phyloP scores from a whole-genome alignment of 1,140 invertebrate species.

The Neodiprion virginianus region DNA sequence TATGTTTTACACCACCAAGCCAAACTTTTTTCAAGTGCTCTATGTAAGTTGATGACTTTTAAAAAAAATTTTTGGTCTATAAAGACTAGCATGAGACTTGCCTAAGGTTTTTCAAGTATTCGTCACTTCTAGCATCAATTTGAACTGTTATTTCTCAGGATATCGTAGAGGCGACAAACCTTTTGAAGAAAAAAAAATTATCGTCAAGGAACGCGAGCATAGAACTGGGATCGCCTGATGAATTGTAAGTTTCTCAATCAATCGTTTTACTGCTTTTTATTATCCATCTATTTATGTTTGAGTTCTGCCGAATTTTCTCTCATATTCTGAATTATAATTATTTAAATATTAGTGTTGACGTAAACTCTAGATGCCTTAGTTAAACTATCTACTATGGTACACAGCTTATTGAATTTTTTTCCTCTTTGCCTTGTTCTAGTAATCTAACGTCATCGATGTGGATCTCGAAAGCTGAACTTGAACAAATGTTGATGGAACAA shows the following conservation, averaged over 20 bases:
- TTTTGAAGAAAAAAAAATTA: conserved; percentile 61
- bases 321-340: too few species aligned
- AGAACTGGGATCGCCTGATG: conserved; percentile 64
- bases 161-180: conserved; percentile 68
- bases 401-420: conserved; percentile 17
- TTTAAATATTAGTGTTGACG: too few species aligned
- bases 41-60: conserved; percentile 68
- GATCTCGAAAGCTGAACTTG: conserved; percentile 73
- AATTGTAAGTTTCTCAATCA: conserved; percentile 61
- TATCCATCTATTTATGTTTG: too few species aligned
- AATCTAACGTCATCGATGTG: conserved; percentile 62
- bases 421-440: conserved; percentile 24
- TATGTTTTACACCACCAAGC: conserved; percentile 88
- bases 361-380: conserved; percentile 2
- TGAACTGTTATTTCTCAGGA: conserved; percentile 58
- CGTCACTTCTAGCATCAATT: conserved; percentile 3
- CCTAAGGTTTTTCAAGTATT: background rate
- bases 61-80: conserved; percentile 17
- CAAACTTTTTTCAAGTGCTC: conserved; percentile 83
- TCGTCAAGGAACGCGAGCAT: conserved; percentile 71
- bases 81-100: conserved; percentile 17
- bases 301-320: too few species aligned
- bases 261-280: too few species aligned
- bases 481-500: conserved; percentile 73
- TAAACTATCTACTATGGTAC: conserved; percentile 22